Conservation (phyloP, 2,797 vertebrate species). For the Sciaenops ocellatus region DNA sequence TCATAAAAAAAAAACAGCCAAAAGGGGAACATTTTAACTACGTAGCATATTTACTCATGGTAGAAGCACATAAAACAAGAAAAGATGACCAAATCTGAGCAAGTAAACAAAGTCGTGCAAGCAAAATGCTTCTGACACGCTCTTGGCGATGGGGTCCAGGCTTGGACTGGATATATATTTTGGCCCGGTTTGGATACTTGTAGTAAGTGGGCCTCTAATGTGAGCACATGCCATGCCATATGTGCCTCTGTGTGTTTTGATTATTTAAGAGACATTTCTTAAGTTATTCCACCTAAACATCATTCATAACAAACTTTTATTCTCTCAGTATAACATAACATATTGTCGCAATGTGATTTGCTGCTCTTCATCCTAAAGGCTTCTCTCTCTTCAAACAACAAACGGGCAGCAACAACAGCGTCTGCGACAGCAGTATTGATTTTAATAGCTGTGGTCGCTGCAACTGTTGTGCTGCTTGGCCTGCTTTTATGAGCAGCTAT, state of each 20-base stretch:
- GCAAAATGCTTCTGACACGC: too few species aligned
- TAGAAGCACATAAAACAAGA: too few species aligned
- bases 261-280: neutral
- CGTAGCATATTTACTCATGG: too few species aligned
- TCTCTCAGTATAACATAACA: neutral
- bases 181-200: neutral
- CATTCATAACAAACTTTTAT: constrained; percentile 11
- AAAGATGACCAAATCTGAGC: too few species aligned
- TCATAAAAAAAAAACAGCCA: too few species aligned
- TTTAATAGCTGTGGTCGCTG: constrained; percentile 74
- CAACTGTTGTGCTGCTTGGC: constrained; percentile 80
- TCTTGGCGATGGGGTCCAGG: too few species aligned
- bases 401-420: constrained; percentile 59
- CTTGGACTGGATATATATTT: neutral
- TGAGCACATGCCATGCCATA: neutral
- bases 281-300: constrained; percentile 3
- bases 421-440: constrained; percentile 80
- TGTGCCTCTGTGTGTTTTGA: constrained; percentile 4
- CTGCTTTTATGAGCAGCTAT: constrained; percentile 84
- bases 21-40: too few species aligned
- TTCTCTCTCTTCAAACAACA: constrained; percentile 53
- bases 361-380: constrained; percentile 32
- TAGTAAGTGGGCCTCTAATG: neutral
- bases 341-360: constrained; percentile 18
- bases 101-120: too few species aligned